Evolutionary conservation across 2,797 vertebrate species (phyloP), one percentile per base, ranked within the genome.

Genomic region (Vultur gryphus): DNA sequence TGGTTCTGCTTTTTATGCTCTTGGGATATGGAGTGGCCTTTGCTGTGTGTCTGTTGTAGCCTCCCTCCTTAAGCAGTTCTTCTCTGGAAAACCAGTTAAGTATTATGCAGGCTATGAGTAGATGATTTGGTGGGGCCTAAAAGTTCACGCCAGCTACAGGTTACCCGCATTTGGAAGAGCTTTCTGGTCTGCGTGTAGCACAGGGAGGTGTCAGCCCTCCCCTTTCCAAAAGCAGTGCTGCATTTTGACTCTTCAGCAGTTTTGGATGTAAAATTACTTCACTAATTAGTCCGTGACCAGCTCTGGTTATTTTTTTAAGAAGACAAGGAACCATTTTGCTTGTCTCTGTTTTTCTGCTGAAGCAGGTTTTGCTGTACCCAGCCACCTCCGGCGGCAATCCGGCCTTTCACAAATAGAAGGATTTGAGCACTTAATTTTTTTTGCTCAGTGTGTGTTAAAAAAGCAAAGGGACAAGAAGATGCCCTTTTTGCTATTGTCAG

Each of bases 61-160:
- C 28, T 90, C 44, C 39, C 28, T 85, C 14, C 49, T 62, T 52
- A 28, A 67, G 37, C 54, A 37, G 16, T 35, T 76, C 25, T 23
- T 66, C 39, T 59, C 51, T n/a, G 83, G 49, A 64, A 69, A 84
- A 54, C 20, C 58, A 24, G 31, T 14, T 28, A 7, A 15, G 31
- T 11, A 9, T 31, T 18, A 4, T 59, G 65, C 2, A 3, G 48
- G 19, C 48, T 70, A 3, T 0, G 11, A 39, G 31, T 1, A 57
- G 31, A 21, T 20, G 29, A 14, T 90, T 65, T 58, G 43, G 29
- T 55, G 80, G 33, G 51, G 12, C 33, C 31, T 46, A 7, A 15
- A 41, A 21, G n/a, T 55, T 61, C 35, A 31, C 13, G 1, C 20
- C 4, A 4, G 29, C 72, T 52, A 18, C 28, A 51, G 19, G 58